A percentile compares a stretch with the other conserved stretches of the same genome.
Conservation (phyloP, 2,797 vertebrate genomes). For the Pachyuromys duprasi region DNA sequence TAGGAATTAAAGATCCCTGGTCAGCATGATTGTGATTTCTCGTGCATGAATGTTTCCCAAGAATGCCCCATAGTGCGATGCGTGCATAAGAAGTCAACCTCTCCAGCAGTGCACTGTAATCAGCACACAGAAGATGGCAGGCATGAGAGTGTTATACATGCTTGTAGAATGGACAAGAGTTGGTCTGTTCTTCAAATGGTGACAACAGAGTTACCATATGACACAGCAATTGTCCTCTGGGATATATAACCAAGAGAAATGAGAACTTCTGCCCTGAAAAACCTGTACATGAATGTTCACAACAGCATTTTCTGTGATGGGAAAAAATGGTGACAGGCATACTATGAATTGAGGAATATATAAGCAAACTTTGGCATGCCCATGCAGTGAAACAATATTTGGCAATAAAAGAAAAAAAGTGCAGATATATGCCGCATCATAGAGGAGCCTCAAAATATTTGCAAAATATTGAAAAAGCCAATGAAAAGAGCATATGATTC, state of each 20-base stretch:
- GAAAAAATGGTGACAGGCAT: background rate
- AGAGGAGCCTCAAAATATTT: accelerated
- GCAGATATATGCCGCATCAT: background rate
- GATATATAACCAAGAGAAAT: background rate
- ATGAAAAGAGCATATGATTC: background rate
- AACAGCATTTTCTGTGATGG: background rate
- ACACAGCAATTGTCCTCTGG: background rate
- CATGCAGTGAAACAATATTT: background rate
- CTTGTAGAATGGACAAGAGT: too few species aligned
- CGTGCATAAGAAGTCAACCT: background rate
- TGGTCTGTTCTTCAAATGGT: background rate
- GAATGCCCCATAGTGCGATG: accelerated
- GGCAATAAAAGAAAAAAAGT: background rate
- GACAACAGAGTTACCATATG: background rate
- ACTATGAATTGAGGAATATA: accelerated
- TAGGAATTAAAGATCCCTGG: too few species aligned
- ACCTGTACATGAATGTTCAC: too few species aligned
- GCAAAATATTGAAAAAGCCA: background rate
- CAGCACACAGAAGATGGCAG: background rate
- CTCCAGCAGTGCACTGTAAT: background rate
- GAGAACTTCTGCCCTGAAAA: background rate
- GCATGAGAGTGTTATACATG: background rate
- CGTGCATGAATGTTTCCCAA: background rate
- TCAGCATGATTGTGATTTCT: background rate
- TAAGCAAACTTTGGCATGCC: background rate